Conservation (phyloP, 2,888 invertebrate species). For the Rotaria magnacalcarata region DNA sequence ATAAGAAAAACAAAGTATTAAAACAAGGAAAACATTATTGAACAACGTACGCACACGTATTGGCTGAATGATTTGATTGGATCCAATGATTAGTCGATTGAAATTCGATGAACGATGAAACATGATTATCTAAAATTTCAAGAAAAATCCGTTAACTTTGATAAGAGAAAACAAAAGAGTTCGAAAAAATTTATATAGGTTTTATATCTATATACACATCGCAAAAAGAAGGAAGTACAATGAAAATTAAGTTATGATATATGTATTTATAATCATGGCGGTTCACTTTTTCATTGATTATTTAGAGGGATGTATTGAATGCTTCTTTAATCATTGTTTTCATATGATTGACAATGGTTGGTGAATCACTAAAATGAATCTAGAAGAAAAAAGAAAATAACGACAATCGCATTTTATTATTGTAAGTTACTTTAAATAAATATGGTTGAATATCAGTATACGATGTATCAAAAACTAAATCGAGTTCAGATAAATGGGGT, state of each 20-base stretch:
- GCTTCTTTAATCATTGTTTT: too few relatives aligned
- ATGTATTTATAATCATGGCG: neutral
- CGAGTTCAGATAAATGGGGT: constrained; percentile 83
- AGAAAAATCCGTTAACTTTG: neutral
- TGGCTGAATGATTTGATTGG: neutral
- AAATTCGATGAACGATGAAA: neutral
- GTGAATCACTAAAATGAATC: constrained; percentile 6
- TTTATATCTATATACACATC: neutral
- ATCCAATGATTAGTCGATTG: neutral
- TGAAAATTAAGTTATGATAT: neutral
- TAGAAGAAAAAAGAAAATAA: neutral
- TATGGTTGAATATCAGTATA: constrained; percentile 92
- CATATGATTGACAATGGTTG: too few relatives aligned
- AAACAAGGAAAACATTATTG: neutral
- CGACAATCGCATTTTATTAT: neutral
- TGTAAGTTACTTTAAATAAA: constrained; percentile 74
- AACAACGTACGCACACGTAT: constrained; percentile 3
- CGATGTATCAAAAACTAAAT: constrained; percentile 85
- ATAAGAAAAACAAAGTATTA: neutral
- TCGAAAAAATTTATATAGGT: neutral
- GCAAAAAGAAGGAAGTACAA: neutral
- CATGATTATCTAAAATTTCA: neutral
- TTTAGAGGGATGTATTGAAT: too few relatives aligned
- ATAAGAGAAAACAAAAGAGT: neutral
- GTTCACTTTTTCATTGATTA: too few relatives aligned